These are phyloP conservation scores for Microcebus jonahi DNA, from an alignment of 2,113 vertebrate species.

Conservation along the genomic window DNA sequence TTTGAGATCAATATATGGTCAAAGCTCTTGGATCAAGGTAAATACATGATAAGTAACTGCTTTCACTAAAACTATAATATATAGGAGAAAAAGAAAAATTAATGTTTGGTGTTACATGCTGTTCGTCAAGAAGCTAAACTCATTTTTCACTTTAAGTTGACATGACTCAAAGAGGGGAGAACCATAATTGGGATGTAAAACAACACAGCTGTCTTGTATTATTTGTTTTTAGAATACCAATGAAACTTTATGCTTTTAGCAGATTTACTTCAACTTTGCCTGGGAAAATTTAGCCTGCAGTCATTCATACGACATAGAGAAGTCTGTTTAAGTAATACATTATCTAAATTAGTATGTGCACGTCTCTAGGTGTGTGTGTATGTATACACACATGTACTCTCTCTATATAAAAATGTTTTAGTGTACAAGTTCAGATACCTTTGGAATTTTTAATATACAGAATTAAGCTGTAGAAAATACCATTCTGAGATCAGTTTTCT, in stretches of 20 bases:
- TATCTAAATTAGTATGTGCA: not conserved
- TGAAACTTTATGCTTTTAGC: not conserved
- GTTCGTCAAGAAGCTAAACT: not conserved
- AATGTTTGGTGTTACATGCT: accelerated
- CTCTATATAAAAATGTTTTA: not conserved
- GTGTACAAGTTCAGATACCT: not conserved
- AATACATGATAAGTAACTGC: not conserved
- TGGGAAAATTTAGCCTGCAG: not conserved
- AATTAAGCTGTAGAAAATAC: not conserved
- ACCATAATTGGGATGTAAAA: not conserved
- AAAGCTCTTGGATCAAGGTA: not conserved
- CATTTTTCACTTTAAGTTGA: not conserved
- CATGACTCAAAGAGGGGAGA: not conserved
- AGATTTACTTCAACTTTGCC: not conserved
- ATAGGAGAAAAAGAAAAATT: not conserved
- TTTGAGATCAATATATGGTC: not conserved
- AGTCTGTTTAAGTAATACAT: not conserved
- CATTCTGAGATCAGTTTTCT: not conserved
- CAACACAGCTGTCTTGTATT: not conserved
- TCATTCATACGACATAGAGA: not conserved
- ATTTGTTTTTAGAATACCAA: conserved; percentile 13
- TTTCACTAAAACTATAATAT: not conserved
- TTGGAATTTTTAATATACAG: not conserved
- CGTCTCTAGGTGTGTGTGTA: not conserved
- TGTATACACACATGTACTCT: not conserved